A percentile compares a stretch with the other conserved stretches of the same genome.
phyloP scores from a whole-genome alignment of 2,797 vertebrate genomes.

The Acomys russatus region DNA sequence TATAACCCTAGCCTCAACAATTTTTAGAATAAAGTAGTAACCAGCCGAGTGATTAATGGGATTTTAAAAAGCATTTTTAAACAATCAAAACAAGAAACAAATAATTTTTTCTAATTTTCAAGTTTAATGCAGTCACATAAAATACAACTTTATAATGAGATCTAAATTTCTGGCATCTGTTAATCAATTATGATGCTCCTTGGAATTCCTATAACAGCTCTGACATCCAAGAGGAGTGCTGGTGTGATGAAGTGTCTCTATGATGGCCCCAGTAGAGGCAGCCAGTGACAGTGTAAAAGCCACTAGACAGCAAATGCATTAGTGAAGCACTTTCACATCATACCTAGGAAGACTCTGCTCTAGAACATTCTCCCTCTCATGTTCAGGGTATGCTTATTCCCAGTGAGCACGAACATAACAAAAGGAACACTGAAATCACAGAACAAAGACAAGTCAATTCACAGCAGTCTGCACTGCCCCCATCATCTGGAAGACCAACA shows the following conservation, averaged over 20 bases:
- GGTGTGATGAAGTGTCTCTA: accelerated
- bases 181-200: neutral
- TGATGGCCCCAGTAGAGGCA: neutral
- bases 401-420: neutral
- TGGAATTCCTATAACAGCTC: neutral
- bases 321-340: accelerated
- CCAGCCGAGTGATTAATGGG: neutral
- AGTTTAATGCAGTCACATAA: conserved; percentile 45
- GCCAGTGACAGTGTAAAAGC: neutral
- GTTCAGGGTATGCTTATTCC: neutral
- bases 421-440: neutral
- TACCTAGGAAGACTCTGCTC: neutral
- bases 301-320: neutral
- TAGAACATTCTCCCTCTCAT: neutral
- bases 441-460: neutral
- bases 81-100: conserved; percentile 27
- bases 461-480: conserved; percentile 15
- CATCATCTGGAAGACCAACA: neutral
- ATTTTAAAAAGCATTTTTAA: conserved; percentile 38
- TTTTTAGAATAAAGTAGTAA: neutral
- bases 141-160: conserved; percentile 18
- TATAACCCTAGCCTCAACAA: neutral
- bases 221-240: neutral
- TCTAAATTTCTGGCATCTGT: neutral
- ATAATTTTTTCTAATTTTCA: neutral